These are phyloP conservation scores for Leucozona laternaria DNA, from an alignment of 2,888 invertebrate species.

Conservation along the genomic window DNA sequence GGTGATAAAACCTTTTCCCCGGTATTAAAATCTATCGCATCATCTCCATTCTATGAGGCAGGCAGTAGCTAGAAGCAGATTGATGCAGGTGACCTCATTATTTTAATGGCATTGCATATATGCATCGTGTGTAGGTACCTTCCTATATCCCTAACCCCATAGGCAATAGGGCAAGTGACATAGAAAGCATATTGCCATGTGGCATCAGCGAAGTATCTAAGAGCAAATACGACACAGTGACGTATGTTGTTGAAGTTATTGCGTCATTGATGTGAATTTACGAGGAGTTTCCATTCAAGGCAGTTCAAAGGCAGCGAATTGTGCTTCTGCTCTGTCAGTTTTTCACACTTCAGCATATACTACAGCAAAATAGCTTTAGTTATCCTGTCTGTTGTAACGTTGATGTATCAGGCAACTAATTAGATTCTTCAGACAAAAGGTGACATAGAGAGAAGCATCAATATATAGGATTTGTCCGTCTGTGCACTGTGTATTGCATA, in stretches of 20 bases:
- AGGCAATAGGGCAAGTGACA: constrained; percentile 18
- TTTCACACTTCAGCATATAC: background rate
- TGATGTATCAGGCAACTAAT: background rate
- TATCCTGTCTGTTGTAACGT: background rate
- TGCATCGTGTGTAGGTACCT: background rate
- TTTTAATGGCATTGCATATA: background rate
- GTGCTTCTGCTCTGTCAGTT: constrained; percentile 19
- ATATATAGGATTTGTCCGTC: background rate
- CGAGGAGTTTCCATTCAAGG: background rate
- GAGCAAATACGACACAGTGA: constrained; percentile 14
- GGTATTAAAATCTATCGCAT: background rate
- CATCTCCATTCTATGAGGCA: background rate
- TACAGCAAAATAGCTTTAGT: background rate
- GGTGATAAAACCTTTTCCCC: background rate
- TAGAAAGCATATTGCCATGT: background rate
- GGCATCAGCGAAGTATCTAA: background rate
- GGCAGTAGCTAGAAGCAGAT: background rate
- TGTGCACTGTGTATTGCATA: too few relatives aligned
- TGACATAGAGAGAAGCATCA: background rate
- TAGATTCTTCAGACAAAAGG: constrained; percentile 13
- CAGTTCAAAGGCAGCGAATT: constrained; percentile 1
- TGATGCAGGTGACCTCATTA: constrained; percentile 16
- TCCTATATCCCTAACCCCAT: background rate
- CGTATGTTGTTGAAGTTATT: constrained; percentile 21
- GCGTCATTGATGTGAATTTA: constrained; percentile 20